Percentiles rank a stretch among this genome's conserved stretches.
Conservation (phyloP, 2,797 vertebrate species). For the Rhincodon typus region DNA sequence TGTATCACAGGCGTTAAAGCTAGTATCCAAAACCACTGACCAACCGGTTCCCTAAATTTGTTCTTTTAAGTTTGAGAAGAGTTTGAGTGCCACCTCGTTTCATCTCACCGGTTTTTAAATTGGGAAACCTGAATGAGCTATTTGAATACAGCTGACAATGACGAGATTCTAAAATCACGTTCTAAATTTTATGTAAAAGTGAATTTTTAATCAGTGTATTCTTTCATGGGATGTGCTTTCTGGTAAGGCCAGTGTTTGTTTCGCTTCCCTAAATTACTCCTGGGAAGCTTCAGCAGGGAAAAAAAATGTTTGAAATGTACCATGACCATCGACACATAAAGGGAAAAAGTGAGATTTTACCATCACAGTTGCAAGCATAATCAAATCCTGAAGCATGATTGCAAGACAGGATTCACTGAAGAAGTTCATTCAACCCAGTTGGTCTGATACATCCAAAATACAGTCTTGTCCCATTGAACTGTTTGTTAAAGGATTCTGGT, state of each 20-base stretch:
- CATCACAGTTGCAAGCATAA: neutral
- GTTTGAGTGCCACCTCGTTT: neutral
- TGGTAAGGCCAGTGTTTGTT: too few relatives aligned
- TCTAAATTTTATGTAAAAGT: neutral
- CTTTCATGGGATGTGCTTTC: too few relatives aligned
- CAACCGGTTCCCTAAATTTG: neutral
- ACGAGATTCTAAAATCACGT: neutral
- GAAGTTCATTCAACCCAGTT: neutral
- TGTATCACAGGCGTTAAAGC: neutral
- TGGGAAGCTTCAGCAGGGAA: too few relatives aligned
- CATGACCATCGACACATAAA: neutral
- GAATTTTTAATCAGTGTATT: neutral
- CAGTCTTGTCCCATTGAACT: neutral
- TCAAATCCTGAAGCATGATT: neutral
- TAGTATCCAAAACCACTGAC: neutral
- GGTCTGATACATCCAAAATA: neutral
- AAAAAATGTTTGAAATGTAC: neutral
- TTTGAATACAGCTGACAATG: neutral
- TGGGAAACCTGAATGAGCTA: neutral
- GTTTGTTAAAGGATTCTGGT: neutral
- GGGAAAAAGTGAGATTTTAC: neutral
- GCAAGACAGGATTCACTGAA: neutral
- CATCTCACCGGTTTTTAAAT: neutral
- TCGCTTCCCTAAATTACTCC: too few relatives aligned
- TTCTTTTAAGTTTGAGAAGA: neutral